Conservation (phyloP, 2,113 vertebrate genomes). For the Muntiacus muntjak region DNA sequence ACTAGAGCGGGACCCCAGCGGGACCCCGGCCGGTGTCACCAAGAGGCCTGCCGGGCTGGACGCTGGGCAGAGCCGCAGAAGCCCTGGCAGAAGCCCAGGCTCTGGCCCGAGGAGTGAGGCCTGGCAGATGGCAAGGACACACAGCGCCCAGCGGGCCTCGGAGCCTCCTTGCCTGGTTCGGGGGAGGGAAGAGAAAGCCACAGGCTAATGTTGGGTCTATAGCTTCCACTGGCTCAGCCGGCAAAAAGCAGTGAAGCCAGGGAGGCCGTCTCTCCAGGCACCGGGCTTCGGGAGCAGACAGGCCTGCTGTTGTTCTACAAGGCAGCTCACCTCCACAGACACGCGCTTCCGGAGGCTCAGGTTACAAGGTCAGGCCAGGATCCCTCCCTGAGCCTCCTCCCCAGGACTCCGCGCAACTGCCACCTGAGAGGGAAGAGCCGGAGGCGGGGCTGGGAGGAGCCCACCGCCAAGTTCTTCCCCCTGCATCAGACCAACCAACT, state of each 20-base stretch:
- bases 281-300: neutral
- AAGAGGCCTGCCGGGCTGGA: neutral
- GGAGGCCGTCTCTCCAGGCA: neutral
- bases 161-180: neutral
- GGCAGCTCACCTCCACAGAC: neutral
- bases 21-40: neutral
- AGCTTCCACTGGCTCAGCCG: neutral
- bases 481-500: neutral
- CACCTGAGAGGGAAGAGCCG: constrained; percentile 16
- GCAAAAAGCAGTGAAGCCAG: neutral
- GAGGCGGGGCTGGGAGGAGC: neutral
- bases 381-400: constrained; percentile 5
- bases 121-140: constrained; percentile 69
- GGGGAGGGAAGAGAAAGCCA: neutral
- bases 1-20: neutral
- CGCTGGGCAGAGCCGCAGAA: neutral
- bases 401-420: neutral
- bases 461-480: neutral
- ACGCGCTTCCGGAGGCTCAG: neutral
- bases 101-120: neutral
- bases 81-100: constrained; percentile 60
- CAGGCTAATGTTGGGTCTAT: neutral
- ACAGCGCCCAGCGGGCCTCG: constrained; percentile 47
- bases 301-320: neutral
- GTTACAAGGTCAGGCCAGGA: neutral